Base-by-base conservation (phyloP, 2,113 vertebrate genomes). In the Xenotilapia flavipinnis region DNA sequence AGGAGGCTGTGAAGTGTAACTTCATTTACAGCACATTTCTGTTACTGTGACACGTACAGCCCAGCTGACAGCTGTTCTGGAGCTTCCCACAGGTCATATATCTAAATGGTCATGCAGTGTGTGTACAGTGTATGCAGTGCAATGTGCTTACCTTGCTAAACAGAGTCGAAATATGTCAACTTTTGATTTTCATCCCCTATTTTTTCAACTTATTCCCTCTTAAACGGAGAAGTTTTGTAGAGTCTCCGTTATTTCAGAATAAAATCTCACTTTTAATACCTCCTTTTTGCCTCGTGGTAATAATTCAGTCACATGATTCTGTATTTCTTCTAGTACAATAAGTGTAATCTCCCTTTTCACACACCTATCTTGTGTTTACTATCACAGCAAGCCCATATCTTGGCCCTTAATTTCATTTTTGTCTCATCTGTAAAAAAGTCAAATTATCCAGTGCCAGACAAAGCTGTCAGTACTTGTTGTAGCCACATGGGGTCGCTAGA, bases 401-500 rank as follows among this genome's bases (percentile, higher is more conserved):
- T 19, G 3, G 70, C 42, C 23, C 2, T 77, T 31, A 47, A 47
- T 17, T 19, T 47, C 5, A n/a, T 77, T 49, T 68, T 19, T 8
- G 15, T 19, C 9, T 49, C 26, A 49, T 6, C 42, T 49, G 70
- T 68, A 49, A n/a, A 49, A 31, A 49, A 19, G 70, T 49, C 4
- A 47, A 17, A 47, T 73, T 73, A 73, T 47, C 40, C 14, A 75
- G 38, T 9, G 31, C 33, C 4, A 54, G 42, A 13, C 0, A 42
- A 14, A 31, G 40, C n/a, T 14, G 23, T 47, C 33, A 86, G 33
- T 83, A 81, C 33, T 3, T 1, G 3, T 51, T 3, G 3, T 11
- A 31, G 11, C 89, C 94, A 93, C 83, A 45, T 21, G 85, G 82
- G 1, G 3, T 70, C 68, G 82, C 53, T 42, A 86, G 83, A 87